Percentiles rank a stretch among this genome's conserved stretches.
Evolutionary conservation across 2,888 invertebrate species (phyloP).

Genomic region (Dasysyrphus tricinctus): DNA sequence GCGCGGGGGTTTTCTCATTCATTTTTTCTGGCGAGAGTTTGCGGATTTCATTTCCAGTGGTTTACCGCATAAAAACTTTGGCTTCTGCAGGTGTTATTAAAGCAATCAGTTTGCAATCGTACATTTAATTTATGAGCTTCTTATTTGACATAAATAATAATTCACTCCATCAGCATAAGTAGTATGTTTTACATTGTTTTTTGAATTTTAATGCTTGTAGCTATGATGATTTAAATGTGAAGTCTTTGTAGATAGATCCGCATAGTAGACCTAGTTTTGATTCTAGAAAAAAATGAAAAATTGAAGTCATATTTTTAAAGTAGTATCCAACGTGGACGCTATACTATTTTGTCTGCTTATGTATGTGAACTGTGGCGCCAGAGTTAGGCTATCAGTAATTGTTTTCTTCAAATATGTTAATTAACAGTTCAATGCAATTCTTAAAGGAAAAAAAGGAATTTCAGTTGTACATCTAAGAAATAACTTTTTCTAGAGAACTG

Average conservation of each 20-base stretch:
- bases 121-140: constrained; percentile 70
- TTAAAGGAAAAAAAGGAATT: too few relatives aligned
- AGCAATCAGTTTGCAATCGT: constrained; percentile 69
- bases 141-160: constrained; percentile 51
- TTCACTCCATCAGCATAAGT: constrained; percentile 3
- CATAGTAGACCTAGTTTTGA: background rate
- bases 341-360: too few relatives aligned
- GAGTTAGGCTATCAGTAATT: too few relatives aligned
- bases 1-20: constrained; percentile 46
- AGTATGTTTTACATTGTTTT: constrained; percentile 4
- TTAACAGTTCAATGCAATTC: too few relatives aligned
- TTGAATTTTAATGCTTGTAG: constrained; percentile 7
- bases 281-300: background rate
- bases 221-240: background rate
- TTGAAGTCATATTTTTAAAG: background rate
- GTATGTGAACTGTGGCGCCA: too few relatives aligned
- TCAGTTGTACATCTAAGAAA: too few relatives aligned
- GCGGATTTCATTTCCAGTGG: constrained; percentile 54
- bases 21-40: constrained; percentile 27
- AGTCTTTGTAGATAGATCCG: background rate
- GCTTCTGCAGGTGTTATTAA: constrained; percentile 74
- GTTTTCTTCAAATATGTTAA: too few relatives aligned
- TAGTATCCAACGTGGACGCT: too few relatives aligned
- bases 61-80: constrained; percentile 61
- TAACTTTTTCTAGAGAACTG: too few relatives aligned